Conservation (phyloP, 2,888 invertebrate genomes). For the Acleris holmiana region DNA sequence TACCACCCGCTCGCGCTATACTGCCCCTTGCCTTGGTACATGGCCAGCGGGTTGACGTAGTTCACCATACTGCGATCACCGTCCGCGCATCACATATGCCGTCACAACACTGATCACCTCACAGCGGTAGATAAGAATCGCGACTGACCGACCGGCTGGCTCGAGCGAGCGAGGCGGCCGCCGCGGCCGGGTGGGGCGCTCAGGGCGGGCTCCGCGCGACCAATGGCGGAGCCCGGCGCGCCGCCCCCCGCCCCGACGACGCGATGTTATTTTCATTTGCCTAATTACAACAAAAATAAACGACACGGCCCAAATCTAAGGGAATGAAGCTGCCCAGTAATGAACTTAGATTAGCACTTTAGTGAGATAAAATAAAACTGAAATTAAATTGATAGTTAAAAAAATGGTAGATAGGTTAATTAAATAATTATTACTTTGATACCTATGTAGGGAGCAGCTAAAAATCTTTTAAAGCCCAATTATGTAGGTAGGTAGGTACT, state of each 20-base stretch:
- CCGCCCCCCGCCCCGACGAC: constrained; percentile 46
- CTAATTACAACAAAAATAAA: constrained; percentile 76
- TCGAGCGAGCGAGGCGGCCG: constrained; percentile 46
- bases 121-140: constrained; percentile 61
- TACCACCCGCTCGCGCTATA: constrained; percentile 79
- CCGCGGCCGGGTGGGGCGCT: constrained; percentile 52
- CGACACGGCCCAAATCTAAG: constrained; percentile 50
- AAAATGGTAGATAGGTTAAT: too few relatives aligned
- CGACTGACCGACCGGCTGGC: constrained; percentile 60
- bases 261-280: constrained; percentile 69
- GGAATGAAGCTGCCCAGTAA: constrained; percentile 55
- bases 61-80: constrained; percentile 88
- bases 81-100: constrained; percentile 79
- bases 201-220: constrained; percentile 57
- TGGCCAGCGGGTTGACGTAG: constrained; percentile 88
- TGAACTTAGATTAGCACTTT: constrained; percentile 24
- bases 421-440: neutral
- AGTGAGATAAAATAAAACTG: constrained; percentile 7
- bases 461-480: too few relatives aligned
- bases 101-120: constrained; percentile 71
- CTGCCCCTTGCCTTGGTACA: constrained; percentile 87
- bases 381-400: constrained; percentile 6
- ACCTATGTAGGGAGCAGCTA: too few relatives aligned
- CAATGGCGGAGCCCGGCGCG: constrained; percentile 56
- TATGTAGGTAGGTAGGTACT: too few relatives aligned